Base-by-base conservation (phyloP, 1,140 invertebrate species). In the Venturia canescens region DNA sequence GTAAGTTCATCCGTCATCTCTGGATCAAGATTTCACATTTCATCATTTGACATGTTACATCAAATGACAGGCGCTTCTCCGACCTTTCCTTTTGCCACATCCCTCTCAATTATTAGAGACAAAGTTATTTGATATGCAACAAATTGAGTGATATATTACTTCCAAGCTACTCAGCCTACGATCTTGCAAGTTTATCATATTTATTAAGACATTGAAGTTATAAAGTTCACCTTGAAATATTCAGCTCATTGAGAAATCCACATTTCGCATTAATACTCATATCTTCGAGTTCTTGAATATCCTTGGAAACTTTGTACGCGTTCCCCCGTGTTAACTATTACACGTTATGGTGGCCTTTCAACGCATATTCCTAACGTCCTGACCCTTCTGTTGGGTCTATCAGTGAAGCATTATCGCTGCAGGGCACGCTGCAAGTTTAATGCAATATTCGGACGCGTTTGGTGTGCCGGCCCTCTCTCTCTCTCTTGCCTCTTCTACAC, bases 361-460 rank as follows among this genome's bases (percentile, higher is more conserved):
- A 66, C 57, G 27, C 34, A 44, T 66, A 66, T 66, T 77, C 75
- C 7, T 31, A 29, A n/a, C 13, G 48, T 74, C 21, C 29, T 26
- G 3, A 7, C 57, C n/a, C 13, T 77, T 66, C 57, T 66, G 57
- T 67, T 63, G 57, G 75, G 70, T 80, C 57, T 78, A 81, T 81
- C 75, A 74, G 26, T 66, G 63, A 81, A 69, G 67, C 72, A 80
- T 80, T 80, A 80, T 82, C 72, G 78, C 78, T 70, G 69, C 66
- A 77, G 78, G 80, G 76, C 83, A 78, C 66, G 66, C 31, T 82
- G 80, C 83, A 84, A 80, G 74, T 84, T 82, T 82, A 84, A 84
- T 82, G 79, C 75, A 80, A 83, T 81, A 77, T 29, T 66, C 34
- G 66, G 50, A 66, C 72, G 16, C 48, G 7, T n/a, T n/a, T 71